These are phyloP conservation scores for Geophilus truncorum DNA, from an alignment of 2,888 invertebrate genomes.

Conservation along the genomic window DNA sequence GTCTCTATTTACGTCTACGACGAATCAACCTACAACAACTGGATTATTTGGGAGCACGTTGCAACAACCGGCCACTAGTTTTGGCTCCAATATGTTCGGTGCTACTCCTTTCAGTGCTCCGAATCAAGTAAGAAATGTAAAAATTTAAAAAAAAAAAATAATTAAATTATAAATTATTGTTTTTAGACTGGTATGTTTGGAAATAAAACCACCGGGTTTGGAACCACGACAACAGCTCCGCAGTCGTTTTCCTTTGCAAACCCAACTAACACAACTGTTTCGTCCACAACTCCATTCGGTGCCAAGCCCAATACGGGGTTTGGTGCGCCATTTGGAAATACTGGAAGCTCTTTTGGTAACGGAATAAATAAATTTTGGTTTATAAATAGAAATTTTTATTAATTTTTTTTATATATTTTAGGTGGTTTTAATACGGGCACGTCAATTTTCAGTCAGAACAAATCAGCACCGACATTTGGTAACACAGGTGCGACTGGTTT, in stretches of 20 bases:
- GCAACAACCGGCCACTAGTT: background rate
- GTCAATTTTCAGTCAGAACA: slow-evolving; percentile 14
- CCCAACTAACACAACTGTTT: slow-evolving; percentile 41
- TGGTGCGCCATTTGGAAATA: slow-evolving; percentile 53
- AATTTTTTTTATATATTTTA: background rate
- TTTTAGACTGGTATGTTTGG: slow-evolving; percentile 32
- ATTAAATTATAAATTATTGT: slow-evolving; percentile 1
- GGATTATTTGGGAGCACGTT: slow-evolving; percentile 48
- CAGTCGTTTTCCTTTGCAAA: slow-evolving; percentile 41
- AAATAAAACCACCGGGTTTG: slow-evolving; percentile 39
- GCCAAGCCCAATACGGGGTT: slow-evolving; percentile 43
- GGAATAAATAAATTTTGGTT: background rate
- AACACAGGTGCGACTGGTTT: slow-evolving; percentile 29
- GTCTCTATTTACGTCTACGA: slow-evolving; percentile 30
- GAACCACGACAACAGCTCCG: slow-evolving; percentile 40
- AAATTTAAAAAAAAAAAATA: background rate
- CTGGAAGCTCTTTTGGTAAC: slow-evolving; percentile 50
- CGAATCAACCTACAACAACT: slow-evolving; percentile 42
- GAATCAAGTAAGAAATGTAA: background rate
- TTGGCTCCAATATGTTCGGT: slow-evolving; percentile 16
- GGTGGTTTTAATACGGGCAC: background rate
- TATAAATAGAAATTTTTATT: background rate
- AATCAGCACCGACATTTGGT: slow-evolving; percentile 19
- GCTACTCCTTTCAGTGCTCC: background rate
- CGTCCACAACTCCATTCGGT: slow-evolving; percentile 50